Evolutionary conservation across 2,113 vertebrate genomes (phyloP), one percentile per base, ranked within the genome.

Genomic region (Acrocephalus arundinaceus): DNA sequence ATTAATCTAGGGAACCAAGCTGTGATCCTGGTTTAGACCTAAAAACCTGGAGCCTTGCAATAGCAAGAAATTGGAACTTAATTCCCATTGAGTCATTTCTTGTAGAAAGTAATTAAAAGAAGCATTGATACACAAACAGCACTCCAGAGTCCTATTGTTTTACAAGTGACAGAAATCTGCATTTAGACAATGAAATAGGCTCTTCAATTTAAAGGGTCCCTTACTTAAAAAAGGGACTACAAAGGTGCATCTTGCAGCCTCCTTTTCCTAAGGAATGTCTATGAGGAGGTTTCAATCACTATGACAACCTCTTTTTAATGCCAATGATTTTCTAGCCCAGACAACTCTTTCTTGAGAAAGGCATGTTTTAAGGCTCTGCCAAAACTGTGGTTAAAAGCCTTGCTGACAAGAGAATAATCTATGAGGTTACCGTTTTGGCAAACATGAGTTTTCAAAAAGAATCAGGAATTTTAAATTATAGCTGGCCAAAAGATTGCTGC

Each of bases 81-180:
- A 97, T 97, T 95, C 93, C 89, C 87, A 96, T 91, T 96, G 85
- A 96, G 87, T 33, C 59, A 95, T 91, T 95, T 95, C 97, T 96
- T 95, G 91, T 97, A 95, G 93, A 97, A 97, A 97, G 96, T 91
- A 94, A 97, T 97, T 97, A 96, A 97, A 97, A 95, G 93, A 94
- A 95, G 96, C 97, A 97, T 97, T 97, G 97, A 97, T 96, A 95
- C 89, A 97, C 97, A 97, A 97, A 96, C 96, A 93, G 74, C 81
- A 95, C 97, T 97, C 94, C 89, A 89, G 73, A 96, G 88, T n/a
- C 63, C 94, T 85, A 96, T 97, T 97, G 97, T 98, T 96, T 97
- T 94, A 95, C 94, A 96, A 96, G 95, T 97, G 96, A 97, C 97
- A 97, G 94, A 98, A 97, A 98, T 97, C 97, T 97, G 96, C 97